Conservation (phyloP, 2,113 vertebrate genomes). For the Burhinus oedicnemus region DNA sequence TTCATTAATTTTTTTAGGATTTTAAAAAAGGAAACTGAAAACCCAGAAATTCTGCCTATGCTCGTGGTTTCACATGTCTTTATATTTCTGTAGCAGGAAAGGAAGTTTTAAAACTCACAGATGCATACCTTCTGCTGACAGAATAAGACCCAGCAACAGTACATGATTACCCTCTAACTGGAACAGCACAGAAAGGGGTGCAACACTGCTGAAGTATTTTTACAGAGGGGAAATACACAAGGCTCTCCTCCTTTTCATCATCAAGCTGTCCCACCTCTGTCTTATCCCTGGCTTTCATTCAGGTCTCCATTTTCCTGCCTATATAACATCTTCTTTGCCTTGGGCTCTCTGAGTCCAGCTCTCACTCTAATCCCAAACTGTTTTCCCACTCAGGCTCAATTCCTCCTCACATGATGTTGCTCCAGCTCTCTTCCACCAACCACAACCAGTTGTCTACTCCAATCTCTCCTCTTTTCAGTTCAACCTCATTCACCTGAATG, state of each 20-base stretch:
- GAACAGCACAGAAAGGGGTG: accelerated
- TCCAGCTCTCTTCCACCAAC: neutral
- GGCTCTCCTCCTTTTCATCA: accelerated
- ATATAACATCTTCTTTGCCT: neutral
- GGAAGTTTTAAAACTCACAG: neutral
- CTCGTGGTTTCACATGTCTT: neutral
- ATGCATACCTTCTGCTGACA: neutral
- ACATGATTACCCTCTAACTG: neutral
- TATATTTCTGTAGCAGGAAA: neutral
- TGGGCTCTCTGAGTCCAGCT: neutral
- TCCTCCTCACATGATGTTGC: neutral
- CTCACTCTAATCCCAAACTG: neutral
- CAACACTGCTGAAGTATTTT: neutral
- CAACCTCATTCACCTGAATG: neutral
- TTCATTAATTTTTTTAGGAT: neutral
- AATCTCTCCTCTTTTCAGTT: neutral
- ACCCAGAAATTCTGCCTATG: neutral
- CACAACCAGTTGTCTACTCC: neutral
- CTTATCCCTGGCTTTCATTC: neutral
- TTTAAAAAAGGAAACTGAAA: neutral
- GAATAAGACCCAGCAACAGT: neutral
- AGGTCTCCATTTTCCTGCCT: neutral
- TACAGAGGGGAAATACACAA: neutral
- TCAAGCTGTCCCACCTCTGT: neutral
- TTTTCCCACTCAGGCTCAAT: neutral